Evolutionary conservation across 2,113 vertebrate genomes (phyloP).

Genomic region (Lethenteron camtschaticum): DNA sequence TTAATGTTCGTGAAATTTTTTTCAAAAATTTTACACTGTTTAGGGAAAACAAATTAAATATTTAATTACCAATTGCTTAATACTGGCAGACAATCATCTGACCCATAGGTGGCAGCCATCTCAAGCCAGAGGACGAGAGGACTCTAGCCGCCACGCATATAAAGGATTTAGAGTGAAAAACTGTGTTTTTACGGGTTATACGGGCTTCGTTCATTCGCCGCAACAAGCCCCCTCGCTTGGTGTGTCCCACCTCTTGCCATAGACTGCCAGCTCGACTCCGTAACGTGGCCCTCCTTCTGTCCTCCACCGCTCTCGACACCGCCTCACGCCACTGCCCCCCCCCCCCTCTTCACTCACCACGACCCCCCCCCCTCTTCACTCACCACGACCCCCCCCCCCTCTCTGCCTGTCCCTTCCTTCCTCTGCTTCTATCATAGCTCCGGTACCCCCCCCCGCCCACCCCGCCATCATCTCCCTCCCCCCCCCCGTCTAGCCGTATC

Average conservation of each 20-base stretch:
- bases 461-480: conserved; percentile 8
- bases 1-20: too few species aligned
- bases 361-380: conserved; percentile 22
- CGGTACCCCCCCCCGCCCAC: conserved; percentile 9
- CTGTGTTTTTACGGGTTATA: too few species aligned
- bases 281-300: conserved; percentile 7
- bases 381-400: conserved; percentile 18
- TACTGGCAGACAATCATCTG: too few species aligned
- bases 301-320: conserved; percentile 16
- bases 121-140: too few species aligned
- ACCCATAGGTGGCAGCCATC: too few species aligned
- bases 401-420: conserved; percentile 14
- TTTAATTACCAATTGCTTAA: too few species aligned
- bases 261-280: not conserved
- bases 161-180: too few species aligned
- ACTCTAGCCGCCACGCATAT: too few species aligned
- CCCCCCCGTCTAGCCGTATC: conserved; percentile 7
- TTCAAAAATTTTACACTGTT: too few species aligned
- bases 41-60: too few species aligned
- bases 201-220: not conserved
- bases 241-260: not conserved
- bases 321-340: conserved; percentile 11
- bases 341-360: conserved; percentile 24
- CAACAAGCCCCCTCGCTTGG: not conserved
- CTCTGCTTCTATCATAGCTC: conserved; percentile 12